phyloP scores from a whole-genome alignment of 2,888 invertebrate species.

The Diplolepis rosae region DNA sequence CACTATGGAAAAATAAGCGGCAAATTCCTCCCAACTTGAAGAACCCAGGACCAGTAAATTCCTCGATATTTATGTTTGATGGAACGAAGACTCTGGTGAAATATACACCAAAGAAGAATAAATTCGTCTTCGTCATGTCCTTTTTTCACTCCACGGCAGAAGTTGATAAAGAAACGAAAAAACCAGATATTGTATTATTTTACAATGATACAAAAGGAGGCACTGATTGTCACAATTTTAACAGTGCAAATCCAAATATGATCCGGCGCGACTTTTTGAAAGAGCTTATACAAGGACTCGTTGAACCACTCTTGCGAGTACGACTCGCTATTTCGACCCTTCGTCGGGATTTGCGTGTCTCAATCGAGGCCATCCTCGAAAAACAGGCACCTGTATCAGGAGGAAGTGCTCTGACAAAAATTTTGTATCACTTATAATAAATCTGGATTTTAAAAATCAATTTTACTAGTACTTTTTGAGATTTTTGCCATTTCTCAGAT shows the following conservation, averaged over 20 bases:
- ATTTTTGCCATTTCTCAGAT: neutral
- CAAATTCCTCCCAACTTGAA: constrained; percentile 44
- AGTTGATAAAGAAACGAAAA: constrained; percentile 40
- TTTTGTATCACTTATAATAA: neutral
- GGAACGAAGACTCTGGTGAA: constrained; percentile 40
- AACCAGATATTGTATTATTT: constrained; percentile 45
- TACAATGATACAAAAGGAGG: constrained; percentile 53
- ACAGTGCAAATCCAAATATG: constrained; percentile 13
- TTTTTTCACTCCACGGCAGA: constrained; percentile 33
- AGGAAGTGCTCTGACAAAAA: no score
- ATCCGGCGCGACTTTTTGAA: constrained; percentile 33
- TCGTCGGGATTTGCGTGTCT: neutral
- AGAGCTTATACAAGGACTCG: constrained; percentile 10
- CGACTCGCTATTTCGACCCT: neutral
- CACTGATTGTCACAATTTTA: constrained; percentile 42
- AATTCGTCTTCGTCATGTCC: constrained; percentile 44
- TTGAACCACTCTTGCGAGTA: constrained; percentile 13
- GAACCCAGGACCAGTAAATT: constrained; percentile 11
- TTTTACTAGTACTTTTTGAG: constrained; percentile 2
- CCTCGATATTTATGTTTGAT: constrained; percentile 34
- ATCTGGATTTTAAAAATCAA: neutral
- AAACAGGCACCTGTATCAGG: no score
- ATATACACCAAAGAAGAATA: constrained; percentile 42
- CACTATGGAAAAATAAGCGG: constrained; percentile 47
- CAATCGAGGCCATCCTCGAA: neutral